Base-by-base conservation (phyloP, 2,888 invertebrate genomes). In the Drosophila lacicola region DNA sequence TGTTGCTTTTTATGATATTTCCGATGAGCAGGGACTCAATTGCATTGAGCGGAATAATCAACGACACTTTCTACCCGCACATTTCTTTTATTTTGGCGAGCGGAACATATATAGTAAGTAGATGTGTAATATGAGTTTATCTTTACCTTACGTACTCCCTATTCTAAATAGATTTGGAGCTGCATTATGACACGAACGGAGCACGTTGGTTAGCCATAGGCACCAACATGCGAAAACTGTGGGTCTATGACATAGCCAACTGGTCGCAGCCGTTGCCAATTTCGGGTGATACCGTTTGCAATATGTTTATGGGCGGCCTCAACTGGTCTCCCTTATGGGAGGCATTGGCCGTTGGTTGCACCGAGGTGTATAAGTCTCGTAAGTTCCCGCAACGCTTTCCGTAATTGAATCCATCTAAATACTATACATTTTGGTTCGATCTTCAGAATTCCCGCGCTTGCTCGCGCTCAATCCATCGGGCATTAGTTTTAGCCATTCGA, bases 1-100 rank as follows among this genome's bases (percentile, higher is more conserved):
- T 71, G 92, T 95, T 5, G 94, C 93, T n/a, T 81, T 95, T 10
- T 96, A 94, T 94, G 93, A 95, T 86, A 87, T 95, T 10, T 89
- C 87, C 1, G 92, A 90, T 0, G 91, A 92, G 8, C 87, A 92
- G 6, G 78, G 84, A 41, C 65, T 92, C 3, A 91, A 91, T 76
- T 76, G 74, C 25, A 69, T 88, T 14, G 41, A 90, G 13, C 54
- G 69, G 0, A 88, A 92, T 33, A 91, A 90, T 9, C 84, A 91
- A 9, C 82, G 87, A 8, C 80, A 92, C 46, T 89, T 95, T 60
- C 90, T 93, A 66, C 94, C 95, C 0, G 92, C 93, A 61, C 92
- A 93, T 63, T 92, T 92, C 66, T 94, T 95, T 84, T 93, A 93
- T 73, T 93, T 94, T 2, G 95, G 95, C 78, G 90, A 91, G 55